Evolutionary conservation across 2,113 vertebrate genomes (phyloP).

Genomic region (Myotis brandtii): DNA sequence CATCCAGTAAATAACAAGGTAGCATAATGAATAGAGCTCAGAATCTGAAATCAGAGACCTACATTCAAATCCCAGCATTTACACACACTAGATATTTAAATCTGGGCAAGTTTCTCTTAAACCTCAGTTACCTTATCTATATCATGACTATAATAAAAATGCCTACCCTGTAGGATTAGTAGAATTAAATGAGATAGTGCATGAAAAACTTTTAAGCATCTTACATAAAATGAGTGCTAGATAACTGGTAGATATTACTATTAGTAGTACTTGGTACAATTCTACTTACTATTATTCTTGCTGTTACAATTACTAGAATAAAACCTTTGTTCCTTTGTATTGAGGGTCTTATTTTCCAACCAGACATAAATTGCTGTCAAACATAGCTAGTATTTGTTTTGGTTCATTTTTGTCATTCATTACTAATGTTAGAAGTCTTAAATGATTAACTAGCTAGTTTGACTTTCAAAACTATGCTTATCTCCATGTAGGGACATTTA

Average conservation of each 20-base stretch:
- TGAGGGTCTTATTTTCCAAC: background rate
- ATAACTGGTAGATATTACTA: background rate
- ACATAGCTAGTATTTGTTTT: background rate
- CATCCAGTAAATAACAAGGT: background rate
- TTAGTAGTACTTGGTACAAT: background rate
- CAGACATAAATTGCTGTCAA: background rate
- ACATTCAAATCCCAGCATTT: background rate
- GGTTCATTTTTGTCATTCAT: background rate
- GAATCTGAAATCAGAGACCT: background rate
- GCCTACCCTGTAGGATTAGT: background rate
- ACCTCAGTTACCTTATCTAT: background rate
- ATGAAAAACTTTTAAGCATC: background rate
- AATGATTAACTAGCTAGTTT: background rate
- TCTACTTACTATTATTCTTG: background rate
- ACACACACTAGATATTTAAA: background rate
- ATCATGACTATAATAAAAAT: background rate
- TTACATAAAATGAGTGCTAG: background rate
- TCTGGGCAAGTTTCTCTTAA: background rate
- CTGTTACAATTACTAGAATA: background rate
- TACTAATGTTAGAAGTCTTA: background rate
- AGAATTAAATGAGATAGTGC: background rate
- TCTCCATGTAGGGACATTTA: background rate
- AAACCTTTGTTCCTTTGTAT: background rate
- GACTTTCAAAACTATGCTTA: background rate
- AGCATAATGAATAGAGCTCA: background rate